Conservation (phyloP, 30 jellyfish, hydroid and myxozoan species). For the Clytia hemisphaerica region DNA sequence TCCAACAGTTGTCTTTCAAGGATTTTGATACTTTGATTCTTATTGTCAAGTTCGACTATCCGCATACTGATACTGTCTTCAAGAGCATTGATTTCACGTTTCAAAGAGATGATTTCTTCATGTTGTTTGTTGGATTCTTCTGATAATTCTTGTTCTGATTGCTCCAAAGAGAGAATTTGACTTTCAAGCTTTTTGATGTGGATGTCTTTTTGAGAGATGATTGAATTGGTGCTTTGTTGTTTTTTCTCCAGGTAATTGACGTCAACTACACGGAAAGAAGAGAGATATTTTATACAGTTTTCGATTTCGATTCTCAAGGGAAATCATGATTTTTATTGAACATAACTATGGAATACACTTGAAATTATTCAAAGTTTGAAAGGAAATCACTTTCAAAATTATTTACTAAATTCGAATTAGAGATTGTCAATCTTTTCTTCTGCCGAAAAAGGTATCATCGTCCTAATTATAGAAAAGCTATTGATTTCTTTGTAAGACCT, state of each 20-base stretch:
- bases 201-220: slow-evolving; percentile 53
- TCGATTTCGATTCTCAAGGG: not conserved
- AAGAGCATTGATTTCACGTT: slow-evolving; percentile 38
- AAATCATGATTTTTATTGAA: too few relatives aligned
- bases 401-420: too few relatives aligned
- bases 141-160: slow-evolving; percentile 53
- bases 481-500: too few relatives aligned
- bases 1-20: slow-evolving; percentile 29
- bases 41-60: slow-evolving; percentile 51
- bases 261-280: slow-evolving; percentile 33
- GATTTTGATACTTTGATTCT: slow-evolving; percentile 58
- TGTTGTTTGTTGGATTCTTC: slow-evolving; percentile 54
- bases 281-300: not conserved
- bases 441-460: too few relatives aligned
- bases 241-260: slow-evolving; percentile 55
- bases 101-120: slow-evolving; percentile 33
- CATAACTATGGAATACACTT: too few relatives aligned
- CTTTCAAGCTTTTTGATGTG: slow-evolving; percentile 54
- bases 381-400: too few relatives aligned
- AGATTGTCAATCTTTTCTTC: too few relatives aligned
- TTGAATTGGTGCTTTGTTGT: slow-evolving; percentile 30
- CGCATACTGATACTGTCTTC: slow-evolving; percentile 48
- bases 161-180: slow-evolving; percentile 39
- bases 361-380: too few relatives aligned
- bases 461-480: too few relatives aligned